Conservation (phyloP, 2,888 invertebrate species). For the Yponomeuta malinellus region DNA sequence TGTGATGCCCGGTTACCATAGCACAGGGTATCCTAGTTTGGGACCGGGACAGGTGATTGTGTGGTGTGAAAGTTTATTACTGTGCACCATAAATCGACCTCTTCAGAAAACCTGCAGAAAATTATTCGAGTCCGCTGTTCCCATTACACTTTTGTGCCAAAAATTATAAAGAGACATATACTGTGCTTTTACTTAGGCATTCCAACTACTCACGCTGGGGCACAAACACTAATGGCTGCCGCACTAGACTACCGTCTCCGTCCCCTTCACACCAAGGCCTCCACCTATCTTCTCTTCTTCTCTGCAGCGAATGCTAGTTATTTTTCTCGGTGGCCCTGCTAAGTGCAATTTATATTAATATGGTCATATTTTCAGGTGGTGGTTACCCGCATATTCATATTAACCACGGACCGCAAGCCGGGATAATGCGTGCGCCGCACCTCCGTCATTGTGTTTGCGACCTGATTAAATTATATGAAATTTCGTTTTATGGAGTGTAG, state of each 20-base stretch:
- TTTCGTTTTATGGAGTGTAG: constrained; percentile 33
- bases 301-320: constrained; percentile 29
- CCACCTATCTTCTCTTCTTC: not conserved
- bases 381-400: constrained; percentile 69
- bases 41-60: too few relatives aligned
- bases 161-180: not conserved
- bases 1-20: too few relatives aligned
- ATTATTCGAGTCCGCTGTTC: not conserved
- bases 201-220: not conserved
- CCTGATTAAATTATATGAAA: constrained; percentile 67
- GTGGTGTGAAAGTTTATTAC: too few relatives aligned
- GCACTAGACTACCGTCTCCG: not conserved
- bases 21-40: too few relatives aligned
- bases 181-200: not conserved
- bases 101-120: not conserved
- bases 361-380: constrained; percentile 62
- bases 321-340: constrained; percentile 41
- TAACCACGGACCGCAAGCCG: constrained; percentile 45
- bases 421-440: constrained; percentile 45
- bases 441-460: constrained; percentile 65
- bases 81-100: not conserved
- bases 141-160: not conserved
- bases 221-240: not conserved
- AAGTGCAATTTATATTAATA: constrained; percentile 72
- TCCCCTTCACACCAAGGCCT: not conserved